Evolutionary conservation across 1,140 invertebrate genomes (phyloP), one percentile per base, ranked within the genome.

Genomic region (Drosophila pachea): DNA sequence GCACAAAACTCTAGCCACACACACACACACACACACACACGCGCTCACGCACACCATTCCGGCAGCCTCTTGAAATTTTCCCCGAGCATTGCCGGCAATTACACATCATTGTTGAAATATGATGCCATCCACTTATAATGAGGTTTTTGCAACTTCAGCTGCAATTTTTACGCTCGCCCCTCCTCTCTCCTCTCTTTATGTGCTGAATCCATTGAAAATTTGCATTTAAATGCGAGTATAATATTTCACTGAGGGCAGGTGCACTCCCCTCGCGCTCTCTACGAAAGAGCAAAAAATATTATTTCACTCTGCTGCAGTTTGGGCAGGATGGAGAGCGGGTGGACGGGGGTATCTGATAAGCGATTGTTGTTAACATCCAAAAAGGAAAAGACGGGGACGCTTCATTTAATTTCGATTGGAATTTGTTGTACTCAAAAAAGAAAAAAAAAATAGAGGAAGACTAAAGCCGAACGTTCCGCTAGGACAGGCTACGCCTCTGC

Each of bases 61-160:
- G n/a, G 40, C 40, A 4, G 40, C 40, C 40, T 14, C 40, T 43
- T 43, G 40, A 12, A 43, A 43, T 14, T 43, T 43, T 43, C n/a
- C 40, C 12, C 40, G 12, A 43, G 7, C 14, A 43, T 73, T 73
- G 70, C 59, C 52, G 59, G 66, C 66, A 73, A 73, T 73, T 73
- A 73, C 47, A 69, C 61, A 65, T 65, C 47, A 69, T 58, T 47
- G 29, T 36, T 38, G 52, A 49, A 69, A 35, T 48, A 69, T 69
- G 63, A 53, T 58, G 61, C 47, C 47, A 47, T 65, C 53, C 16
- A 40, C 53, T 65, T 65, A 65, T 63, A 63, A 73, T 73, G 33
- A 68, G 68, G 65, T 73, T 68, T 22, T 22, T 22, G 22, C 22
- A 22, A 22, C 22, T 22, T 22, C 22, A 22, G 22, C 22, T 22